Base-by-base conservation (phyloP, 2,113 vertebrate species). In the Lates calcarifer region DNA sequence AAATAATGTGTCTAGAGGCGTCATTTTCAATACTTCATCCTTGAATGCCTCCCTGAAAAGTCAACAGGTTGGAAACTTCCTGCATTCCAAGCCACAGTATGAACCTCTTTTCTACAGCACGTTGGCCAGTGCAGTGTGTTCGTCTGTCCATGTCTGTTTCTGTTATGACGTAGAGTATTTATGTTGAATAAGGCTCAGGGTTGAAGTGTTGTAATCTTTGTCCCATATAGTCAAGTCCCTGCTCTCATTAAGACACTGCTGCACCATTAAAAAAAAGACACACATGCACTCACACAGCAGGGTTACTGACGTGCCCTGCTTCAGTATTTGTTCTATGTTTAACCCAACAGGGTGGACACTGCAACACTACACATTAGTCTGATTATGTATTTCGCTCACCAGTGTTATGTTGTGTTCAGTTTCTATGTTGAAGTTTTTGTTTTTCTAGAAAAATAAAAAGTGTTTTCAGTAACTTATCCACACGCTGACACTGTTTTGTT, bases 151-250 rank as follows among this genome's bases (percentile, higher is more conserved):
- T 49, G 77, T 88, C 86, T 47, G 70, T 85, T 80, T 83, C 75
- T 77, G 78, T 87, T 76, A 58, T n/a, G 17, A 83, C 70, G 79
- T 90, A 81, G 75, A 84, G 80, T 90, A 87, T 93, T 88, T 84
- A 86, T 87, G 85, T 89, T 86, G 68, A 91, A 92, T 81, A 91
- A 92, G 83, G 82, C 94, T 94, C 94, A 95, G 94, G 94, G 94
- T 91, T 90, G 87, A 90, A 77, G 91, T 93, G 90, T 92, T 92
- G 76, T 91, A 65, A 77, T 85, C 70, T 66, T 64, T 65, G 80
- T 90, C 83, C 87, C 81, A 78, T 90, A 77, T 90, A 66, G 83
- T 87, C 64, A 24, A 69, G 81, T 85, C 73, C 74, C 71, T 91
- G 78, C 81, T 81, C 26, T 82, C 85, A 79, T 83, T 29, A 26